phyloP scores from a whole-genome alignment of 2,888 invertebrate genomes.

The Drepana falcataria region DNA sequence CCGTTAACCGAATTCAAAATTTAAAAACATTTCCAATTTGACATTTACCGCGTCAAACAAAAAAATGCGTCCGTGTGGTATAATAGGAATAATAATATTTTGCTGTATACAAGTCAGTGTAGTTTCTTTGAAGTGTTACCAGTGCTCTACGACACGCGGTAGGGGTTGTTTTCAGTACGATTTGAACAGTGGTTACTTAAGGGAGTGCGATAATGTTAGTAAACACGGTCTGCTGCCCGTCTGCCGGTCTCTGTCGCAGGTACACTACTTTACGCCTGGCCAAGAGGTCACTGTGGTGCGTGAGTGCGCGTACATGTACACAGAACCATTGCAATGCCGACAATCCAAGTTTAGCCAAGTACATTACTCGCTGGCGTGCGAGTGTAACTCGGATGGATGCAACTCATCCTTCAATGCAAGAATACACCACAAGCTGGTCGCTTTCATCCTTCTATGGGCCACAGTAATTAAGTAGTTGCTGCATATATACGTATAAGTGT shows the following conservation, averaged over 20 bases:
- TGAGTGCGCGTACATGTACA: conserved; percentile 59
- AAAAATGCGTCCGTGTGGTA: background rate
- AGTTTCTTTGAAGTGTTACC: conserved; percentile 53
- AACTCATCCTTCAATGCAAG: conserved; percentile 30
- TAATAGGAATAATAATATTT: conserved; percentile 16
- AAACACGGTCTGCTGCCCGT: conserved; percentile 25
- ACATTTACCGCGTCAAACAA: background rate
- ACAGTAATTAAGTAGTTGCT: conserved; percentile 8
- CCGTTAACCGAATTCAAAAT: background rate
- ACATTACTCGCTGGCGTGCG: conserved; percentile 58
- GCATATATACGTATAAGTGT: background rate
- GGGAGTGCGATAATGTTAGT: conserved; percentile 32
- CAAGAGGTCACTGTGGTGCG: conserved; percentile 48
- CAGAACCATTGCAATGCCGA: conserved; percentile 35
- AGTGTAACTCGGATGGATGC: conserved; percentile 56
- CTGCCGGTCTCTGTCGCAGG: conserved; percentile 53
- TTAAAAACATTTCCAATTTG: background rate
- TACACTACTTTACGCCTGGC: conserved; percentile 47
- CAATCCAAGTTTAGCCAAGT: conserved; percentile 49
- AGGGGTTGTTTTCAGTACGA: conserved; percentile 46
- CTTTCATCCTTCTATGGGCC: conserved; percentile 2
- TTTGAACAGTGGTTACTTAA: conserved; percentile 38
- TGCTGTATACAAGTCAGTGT: conserved; percentile 24
- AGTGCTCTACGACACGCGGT: conserved; percentile 43
- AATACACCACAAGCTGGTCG: background rate